phyloP scores from a whole-genome alignment of 2,113 vertebrate species.

The Odocoileus virginianus region DNA sequence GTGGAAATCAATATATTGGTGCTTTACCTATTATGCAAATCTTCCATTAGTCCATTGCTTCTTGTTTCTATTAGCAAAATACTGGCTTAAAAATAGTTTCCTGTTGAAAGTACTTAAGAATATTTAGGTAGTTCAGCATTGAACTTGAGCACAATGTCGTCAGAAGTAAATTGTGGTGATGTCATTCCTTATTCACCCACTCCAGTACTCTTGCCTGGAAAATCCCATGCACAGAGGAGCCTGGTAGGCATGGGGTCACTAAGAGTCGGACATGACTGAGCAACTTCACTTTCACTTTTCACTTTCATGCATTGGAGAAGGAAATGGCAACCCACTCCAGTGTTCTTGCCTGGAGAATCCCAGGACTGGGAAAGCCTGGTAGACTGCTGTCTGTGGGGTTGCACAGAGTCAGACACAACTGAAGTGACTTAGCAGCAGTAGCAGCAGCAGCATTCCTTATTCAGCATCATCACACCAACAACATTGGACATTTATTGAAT shows the following conservation, averaged over 20 bases:
- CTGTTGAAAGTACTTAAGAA: not conserved
- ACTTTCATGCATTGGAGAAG: not conserved
- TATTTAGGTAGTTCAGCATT: not conserved
- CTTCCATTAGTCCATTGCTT: not conserved
- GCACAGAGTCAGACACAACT: rapidly evolving
- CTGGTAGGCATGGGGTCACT: not conserved
- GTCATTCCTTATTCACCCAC: not conserved
- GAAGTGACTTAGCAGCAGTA: not conserved
- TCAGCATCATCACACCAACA: not conserved
- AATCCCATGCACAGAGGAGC: not conserved
- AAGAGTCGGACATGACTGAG: not conserved
- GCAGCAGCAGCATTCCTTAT: not conserved
- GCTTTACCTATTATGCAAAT: not conserved
- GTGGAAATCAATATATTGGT: not conserved
- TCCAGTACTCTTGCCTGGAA: not conserved
- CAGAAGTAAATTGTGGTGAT: not conserved
- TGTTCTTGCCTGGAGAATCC: not conserved
- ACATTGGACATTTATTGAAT: not conserved
- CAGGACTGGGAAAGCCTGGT: rapidly evolving
- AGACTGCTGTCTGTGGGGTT: not conserved
- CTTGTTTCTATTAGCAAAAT: not conserved
- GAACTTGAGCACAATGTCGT: not conserved
- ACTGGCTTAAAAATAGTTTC: not conserved
- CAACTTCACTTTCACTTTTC: not conserved
- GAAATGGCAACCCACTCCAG: too few species aligned